A percentile compares a stretch with the other conserved stretches of the same genome.
Conservation (phyloP, 2,113 vertebrate genomes). For the Garra rufa region DNA sequence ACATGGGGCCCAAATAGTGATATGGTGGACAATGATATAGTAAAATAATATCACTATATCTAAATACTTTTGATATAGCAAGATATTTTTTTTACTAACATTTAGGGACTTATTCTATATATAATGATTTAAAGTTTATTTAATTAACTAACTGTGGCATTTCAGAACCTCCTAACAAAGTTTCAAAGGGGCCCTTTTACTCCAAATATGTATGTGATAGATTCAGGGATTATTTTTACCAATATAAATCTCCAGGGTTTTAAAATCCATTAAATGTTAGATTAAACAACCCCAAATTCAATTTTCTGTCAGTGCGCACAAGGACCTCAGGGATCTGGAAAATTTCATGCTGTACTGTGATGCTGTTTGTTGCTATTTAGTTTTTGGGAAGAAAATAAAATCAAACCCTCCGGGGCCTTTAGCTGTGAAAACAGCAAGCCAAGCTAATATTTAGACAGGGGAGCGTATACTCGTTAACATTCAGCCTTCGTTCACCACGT, state of each 20-base stretch:
- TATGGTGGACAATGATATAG: too few relatives aligned
- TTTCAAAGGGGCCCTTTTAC: neutral
- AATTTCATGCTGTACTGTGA: neutral
- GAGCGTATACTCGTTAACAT: neutral
- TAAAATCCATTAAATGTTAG: neutral
- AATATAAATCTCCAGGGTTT: constrained; percentile 7
- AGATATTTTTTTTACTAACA: neutral
- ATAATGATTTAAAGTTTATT: neutral
- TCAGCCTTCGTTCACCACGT: constrained; percentile 11
- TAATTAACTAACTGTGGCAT: neutral
- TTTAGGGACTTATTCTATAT: neutral
- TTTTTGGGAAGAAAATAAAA: neutral
- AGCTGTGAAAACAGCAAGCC: neutral
- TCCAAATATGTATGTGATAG: neutral
- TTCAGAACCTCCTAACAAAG: neutral
- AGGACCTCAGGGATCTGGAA: neutral
- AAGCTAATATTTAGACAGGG: constrained; percentile 12
- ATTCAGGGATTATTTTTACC: neutral
- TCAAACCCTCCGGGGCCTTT: neutral
- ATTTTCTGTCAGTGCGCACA: neutral
- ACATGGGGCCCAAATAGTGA: too few relatives aligned
- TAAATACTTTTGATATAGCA: neutral
- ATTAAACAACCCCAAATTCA: constrained; percentile 20
- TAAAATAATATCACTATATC: neutral
- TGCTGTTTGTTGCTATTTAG: neutral